Conservation (phyloP, 2,113 vertebrate genomes). For the Elephantulus edwardii region DNA sequence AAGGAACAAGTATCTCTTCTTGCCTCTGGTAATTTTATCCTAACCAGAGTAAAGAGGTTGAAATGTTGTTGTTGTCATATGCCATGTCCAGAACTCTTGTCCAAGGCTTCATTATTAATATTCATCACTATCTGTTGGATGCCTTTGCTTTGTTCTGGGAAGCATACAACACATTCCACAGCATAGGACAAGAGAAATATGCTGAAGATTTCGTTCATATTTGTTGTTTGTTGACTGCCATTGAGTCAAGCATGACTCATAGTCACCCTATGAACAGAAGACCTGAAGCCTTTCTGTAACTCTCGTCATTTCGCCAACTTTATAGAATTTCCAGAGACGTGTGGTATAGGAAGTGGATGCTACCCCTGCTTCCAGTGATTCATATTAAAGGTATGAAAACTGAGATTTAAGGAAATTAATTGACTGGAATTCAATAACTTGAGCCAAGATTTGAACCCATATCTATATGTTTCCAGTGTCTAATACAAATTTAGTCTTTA, state of each 20-base stretch:
- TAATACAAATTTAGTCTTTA: background rate
- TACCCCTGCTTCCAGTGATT: no score
- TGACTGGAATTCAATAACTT: background rate
- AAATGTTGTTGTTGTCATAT: background rate
- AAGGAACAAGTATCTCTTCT: background rate
- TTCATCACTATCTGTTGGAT: background rate
- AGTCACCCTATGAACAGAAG: no score
- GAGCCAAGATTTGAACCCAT: background rate
- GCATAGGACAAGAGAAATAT: background rate
- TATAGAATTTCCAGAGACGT: no score
- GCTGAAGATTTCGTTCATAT: background rate
- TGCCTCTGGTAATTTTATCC: background rate
- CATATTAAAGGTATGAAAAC: background rate
- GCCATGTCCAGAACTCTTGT: background rate
- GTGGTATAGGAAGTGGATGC: no score
- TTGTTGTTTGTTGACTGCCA: no score
- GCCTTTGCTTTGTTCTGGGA: background rate
- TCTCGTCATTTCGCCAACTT: no score
- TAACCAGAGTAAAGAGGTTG: background rate
- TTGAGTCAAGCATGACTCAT: no score
- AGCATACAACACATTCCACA: background rate
- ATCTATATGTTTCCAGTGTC: background rate
- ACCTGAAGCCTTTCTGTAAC: no score
- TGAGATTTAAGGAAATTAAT: background rate
- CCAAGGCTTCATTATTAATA: background rate